Base-by-base conservation (phyloP, 2,888 invertebrate species). In the Tachystola acroxantha region DNA sequence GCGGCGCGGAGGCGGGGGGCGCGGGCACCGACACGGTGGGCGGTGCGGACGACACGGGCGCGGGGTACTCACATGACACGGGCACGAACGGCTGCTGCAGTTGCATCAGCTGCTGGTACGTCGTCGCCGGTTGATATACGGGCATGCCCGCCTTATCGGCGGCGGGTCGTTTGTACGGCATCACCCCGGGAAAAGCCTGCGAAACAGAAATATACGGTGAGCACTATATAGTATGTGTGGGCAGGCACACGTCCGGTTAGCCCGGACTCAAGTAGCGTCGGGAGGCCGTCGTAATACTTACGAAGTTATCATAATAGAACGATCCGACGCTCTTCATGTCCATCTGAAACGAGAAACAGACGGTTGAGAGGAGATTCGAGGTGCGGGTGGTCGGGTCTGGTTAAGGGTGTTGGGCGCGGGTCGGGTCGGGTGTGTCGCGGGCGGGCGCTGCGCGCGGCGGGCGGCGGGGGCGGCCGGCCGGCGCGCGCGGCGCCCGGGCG, bases 41-140 rank as follows among this genome's bases (percentile, higher is more conserved):
- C 82, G 91, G 90, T 87, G 88, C 86, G 68, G 88, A 85, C 76
- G 90, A 86, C 67, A 90, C 89, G 85, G 91, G 90, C 89, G 90
- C 90, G 89, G 91, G 91, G 93, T 94, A 96, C 96, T 97, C 96
- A 97, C 96, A 97, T 94, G 97, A 96, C 90, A 96, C 96, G 92
- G 96, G 96, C 93, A 96, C 96, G 91, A 96, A 96, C 87, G 96
- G 96, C 92, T 96, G 96, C 89, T 94, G 92, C 72, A 95, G 91
- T 90, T 96, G 96, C 93, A 97, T 94, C 88, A 97, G 92, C 89
- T 97, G 97, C 89, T 97, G 96, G 89, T 96, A 95, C 74, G 95
- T 94, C 69, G 94, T 94, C 76, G 93, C 94, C 75, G 96, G 96
- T 88, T 96, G 96, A 90, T 97, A 97, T 66, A 98, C 95, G 70